Conservation (phyloP, 2,113 vertebrate genomes). For the Siniperca knerii region DNA sequence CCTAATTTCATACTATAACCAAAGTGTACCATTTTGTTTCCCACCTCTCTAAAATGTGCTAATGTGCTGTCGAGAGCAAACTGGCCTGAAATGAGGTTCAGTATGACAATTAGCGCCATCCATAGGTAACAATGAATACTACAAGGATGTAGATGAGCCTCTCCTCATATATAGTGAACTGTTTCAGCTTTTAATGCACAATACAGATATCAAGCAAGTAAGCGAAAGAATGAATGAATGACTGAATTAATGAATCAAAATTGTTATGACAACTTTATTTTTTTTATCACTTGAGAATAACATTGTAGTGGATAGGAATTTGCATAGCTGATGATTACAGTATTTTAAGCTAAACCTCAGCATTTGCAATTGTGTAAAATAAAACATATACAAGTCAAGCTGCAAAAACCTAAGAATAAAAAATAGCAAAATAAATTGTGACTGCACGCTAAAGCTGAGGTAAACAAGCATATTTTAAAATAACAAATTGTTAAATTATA, state of each 20-base stretch:
- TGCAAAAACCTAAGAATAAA: slow-evolving; percentile 2
- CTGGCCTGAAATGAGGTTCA: not conserved
- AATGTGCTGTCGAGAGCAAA: not conserved
- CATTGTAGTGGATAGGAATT: slow-evolving; percentile 27
- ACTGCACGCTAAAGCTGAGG: not conserved
- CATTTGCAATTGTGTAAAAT: slow-evolving; percentile 15
- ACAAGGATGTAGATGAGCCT: not conserved
- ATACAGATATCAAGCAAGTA: not conserved
- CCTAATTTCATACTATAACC: not conserved
- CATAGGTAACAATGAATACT: slow-evolving; percentile 14
- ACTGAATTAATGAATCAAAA: not conserved
- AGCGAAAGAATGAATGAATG: not conserved
- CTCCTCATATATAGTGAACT: not conserved
- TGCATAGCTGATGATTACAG: slow-evolving; percentile 22
- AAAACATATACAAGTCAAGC: slow-evolving; percentile 29
- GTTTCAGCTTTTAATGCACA: not conserved
- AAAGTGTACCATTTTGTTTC: not conserved
- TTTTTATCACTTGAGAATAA: slow-evolving; percentile 50
- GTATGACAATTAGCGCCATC: slow-evolving; percentile 25
- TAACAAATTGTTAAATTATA: slow-evolving; percentile 6
- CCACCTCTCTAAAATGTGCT: not conserved
- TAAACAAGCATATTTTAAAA: slow-evolving; percentile 31
- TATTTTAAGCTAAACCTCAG: slow-evolving; percentile 17
- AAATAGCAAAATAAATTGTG: slow-evolving; percentile 1
- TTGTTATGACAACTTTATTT: slow-evolving; percentile 61